Percentiles rank a stretch among this genome's conserved stretches.
These are phyloP conservation scores for Mylabris phalerata DNA, from an alignment of 1,140 invertebrate species.

Conservation along the genomic window DNA sequence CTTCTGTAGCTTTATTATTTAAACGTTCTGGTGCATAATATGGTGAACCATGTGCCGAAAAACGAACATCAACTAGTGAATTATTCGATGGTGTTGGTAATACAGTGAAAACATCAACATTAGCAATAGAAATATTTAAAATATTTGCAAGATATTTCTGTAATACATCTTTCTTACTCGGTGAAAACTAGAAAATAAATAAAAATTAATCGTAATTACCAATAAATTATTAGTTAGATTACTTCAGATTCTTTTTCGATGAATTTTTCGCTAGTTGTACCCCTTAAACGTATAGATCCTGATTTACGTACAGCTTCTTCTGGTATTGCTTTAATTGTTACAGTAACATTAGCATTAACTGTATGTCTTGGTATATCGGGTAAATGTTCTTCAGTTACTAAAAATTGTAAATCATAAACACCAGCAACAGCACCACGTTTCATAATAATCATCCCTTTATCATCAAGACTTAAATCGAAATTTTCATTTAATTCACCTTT, in stretches of 20 bases:
- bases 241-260: constrained; percentile 54
- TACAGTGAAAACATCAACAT: constrained; percentile 91
- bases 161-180: constrained; percentile 69
- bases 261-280: constrained; percentile 78
- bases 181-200: constrained; percentile 43
- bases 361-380: constrained; percentile 48
- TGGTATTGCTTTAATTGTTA: constrained; percentile 77
- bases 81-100: constrained; percentile 57
- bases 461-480: constrained; percentile 54
- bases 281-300: constrained; percentile 78
- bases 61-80: constrained; percentile 70
- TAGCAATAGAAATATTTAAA: constrained; percentile 67
- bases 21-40: constrained; percentile 81
- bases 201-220: not conserved
- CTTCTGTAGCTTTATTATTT: constrained; percentile 57
- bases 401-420: constrained; percentile 62
- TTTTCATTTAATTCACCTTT: constrained; percentile 46
- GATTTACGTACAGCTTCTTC: constrained; percentile 86
- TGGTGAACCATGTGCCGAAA: constrained; percentile 85
- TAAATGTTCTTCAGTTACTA: constrained; percentile 58
- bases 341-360: constrained; percentile 72
- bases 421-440: constrained; percentile 59
- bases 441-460: constrained; percentile 81
- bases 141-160: constrained; percentile 61
- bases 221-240: not conserved